These are phyloP conservation scores for Aphis craccivora DNA, from an alignment of 1,140 invertebrate species.

Conservation along the genomic window DNA sequence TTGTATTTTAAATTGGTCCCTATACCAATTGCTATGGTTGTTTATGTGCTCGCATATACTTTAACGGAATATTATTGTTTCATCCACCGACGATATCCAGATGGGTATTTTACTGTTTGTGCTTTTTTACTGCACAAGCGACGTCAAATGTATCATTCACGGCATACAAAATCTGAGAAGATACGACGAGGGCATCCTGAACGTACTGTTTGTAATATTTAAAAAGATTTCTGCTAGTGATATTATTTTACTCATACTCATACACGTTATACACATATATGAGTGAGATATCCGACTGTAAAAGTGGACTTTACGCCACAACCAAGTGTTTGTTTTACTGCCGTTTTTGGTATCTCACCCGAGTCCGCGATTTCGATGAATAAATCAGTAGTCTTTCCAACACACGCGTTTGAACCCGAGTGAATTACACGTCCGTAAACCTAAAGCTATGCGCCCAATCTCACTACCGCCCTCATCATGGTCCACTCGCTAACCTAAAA, in stretches of 20 bases:
- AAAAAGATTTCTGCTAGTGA: neutral
- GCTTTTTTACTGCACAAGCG: neutral
- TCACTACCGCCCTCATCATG: neutral
- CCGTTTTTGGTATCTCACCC: neutral
- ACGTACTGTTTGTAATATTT: conserved; percentile 42
- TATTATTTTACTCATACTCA: neutral
- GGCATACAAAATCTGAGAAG: neutral
- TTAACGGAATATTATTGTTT: neutral
- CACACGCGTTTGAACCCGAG: neutral
- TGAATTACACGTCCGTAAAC: neutral
- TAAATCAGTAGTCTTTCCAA: conserved; percentile 18
- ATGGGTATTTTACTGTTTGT: neutral
- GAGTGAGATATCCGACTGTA: neutral
- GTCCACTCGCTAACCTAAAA: neutral
- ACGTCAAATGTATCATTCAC: neutral
- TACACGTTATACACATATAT: neutral
- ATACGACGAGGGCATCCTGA: neutral
- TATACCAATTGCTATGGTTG: neutral
- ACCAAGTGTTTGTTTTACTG: neutral
- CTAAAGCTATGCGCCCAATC: neutral
- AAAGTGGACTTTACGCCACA: neutral
- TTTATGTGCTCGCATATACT: neutral
- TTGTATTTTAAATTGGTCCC: neutral
- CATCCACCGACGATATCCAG: neutral
- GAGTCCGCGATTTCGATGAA: neutral